Percentiles rank a stretch among this genome's conserved stretches.
These are phyloP conservation scores for Mirza zaza DNA, from an alignment of 2,113 vertebrate species.

Conservation along the genomic window DNA sequence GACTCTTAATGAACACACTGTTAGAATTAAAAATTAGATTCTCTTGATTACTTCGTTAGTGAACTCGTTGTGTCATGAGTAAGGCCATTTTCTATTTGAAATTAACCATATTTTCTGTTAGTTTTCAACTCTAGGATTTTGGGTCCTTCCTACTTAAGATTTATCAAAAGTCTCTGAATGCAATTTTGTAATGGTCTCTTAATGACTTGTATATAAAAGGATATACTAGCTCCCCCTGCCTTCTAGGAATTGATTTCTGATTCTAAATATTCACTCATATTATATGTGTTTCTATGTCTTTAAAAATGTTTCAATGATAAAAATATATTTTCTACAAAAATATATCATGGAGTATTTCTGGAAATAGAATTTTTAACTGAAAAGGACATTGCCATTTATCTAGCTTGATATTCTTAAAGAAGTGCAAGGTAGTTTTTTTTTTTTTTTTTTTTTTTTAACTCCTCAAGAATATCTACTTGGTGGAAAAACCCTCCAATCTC, in stretches of 20 bases:
- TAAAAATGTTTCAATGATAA: not conserved
- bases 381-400: not conserved
- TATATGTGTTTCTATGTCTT: not conserved
- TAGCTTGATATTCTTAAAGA: not conserved
- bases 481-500: not conserved
- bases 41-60: not conserved
- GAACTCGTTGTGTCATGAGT: not conserved
- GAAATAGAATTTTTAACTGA: not conserved
- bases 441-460: not conserved
- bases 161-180: not conserved
- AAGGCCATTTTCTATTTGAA: slow-evolving; percentile 6
- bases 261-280: not conserved
- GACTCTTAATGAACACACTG: not conserved
- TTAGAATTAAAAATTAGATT: not conserved
- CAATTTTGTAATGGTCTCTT: not conserved
- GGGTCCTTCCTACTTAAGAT: not conserved
- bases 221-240: not conserved
- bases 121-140: not conserved
- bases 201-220: not conserved
- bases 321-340: not conserved
- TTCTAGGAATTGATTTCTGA: slow-evolving; percentile 5
- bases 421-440: not conserved
- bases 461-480: not conserved
- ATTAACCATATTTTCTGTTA: not conserved
- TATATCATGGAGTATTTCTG: not conserved